phyloP scores from a whole-genome alignment of 2,113 vertebrate species.

The Empidonax traillii region DNA sequence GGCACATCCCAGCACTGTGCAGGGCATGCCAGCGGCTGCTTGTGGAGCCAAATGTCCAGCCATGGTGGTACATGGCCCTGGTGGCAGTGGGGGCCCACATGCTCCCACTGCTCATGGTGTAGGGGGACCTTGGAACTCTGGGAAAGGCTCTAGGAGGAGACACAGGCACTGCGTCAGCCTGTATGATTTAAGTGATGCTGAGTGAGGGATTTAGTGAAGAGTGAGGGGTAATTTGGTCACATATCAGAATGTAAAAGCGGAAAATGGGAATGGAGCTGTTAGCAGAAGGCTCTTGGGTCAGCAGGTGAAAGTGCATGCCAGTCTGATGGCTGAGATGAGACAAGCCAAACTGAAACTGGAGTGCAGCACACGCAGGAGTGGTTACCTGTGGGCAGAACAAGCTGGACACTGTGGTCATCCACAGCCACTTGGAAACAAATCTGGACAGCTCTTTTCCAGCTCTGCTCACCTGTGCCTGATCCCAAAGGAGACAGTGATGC shows the following conservation, averaged over 20 bases:
- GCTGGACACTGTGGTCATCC: neutral
- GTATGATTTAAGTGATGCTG: neutral
- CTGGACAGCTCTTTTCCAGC: neutral
- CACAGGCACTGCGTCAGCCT: neutral
- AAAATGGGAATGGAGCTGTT: neutral
- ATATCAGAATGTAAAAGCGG: neutral
- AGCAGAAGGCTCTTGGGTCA: neutral
- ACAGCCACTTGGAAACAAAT: neutral
- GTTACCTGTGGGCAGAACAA: neutral
- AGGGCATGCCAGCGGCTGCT: neutral
- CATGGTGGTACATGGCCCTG: fast-evolving
- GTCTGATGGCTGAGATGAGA: neutral
- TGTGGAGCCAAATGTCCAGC: fast-evolving
- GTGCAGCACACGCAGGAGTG: neutral
- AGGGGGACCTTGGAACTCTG: neutral
- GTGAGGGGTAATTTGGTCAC: neutral
- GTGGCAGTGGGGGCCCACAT: neutral
- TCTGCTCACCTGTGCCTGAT: neutral
- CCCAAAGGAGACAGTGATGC: neutral
- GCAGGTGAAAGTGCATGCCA: neutral
- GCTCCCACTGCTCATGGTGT: neutral
- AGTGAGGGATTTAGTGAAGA: no score
- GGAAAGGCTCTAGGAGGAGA: neutral
- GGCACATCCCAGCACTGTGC: neutral
- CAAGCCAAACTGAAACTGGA: neutral